Evolutionary conservation across 2,888 invertebrate species (phyloP).

Genomic region (Eristalinus aeneus): DNA sequence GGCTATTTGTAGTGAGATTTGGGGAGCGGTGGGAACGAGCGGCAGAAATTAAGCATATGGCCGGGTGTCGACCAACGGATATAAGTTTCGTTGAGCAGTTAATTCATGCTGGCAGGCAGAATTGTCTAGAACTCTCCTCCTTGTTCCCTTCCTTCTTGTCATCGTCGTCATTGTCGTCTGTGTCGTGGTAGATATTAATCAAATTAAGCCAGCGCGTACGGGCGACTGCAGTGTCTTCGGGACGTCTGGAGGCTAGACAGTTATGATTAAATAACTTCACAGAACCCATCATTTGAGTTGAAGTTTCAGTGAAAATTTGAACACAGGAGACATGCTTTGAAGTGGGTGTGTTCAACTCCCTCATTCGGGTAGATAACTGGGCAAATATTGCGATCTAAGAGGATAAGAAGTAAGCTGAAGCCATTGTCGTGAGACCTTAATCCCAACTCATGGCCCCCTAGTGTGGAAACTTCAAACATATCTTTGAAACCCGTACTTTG

Average conservation of each 20-base stretch:
- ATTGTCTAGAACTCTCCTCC: background rate
- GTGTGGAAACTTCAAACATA: no score
- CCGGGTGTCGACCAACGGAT: constrained; percentile 28
- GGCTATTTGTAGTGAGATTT: constrained; percentile 61
- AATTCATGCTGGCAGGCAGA: constrained; percentile 8
- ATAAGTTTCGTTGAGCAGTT: constrained; percentile 49
- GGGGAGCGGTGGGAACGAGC: background rate
- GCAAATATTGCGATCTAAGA: no score
- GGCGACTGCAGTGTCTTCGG: background rate
- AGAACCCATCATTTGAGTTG: background rate
- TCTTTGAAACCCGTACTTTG: background rate
- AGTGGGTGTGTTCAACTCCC: no score
- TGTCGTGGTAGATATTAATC: constrained; percentile 5
- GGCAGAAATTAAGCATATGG: constrained; percentile 51
- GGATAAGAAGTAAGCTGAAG: no score
- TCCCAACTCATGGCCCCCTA: no score
- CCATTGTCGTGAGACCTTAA: no score
- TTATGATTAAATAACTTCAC: background rate
- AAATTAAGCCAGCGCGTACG: background rate
- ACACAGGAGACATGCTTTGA: no score
- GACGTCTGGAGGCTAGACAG: background rate
- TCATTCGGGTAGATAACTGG: no score
- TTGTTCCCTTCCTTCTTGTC: background rate
- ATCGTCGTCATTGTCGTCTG: background rate
- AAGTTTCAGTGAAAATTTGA: no score